Evolutionary conservation across 1,140 invertebrate genomes (phyloP).

Genomic region (Drosophila prosaltans): DNA sequence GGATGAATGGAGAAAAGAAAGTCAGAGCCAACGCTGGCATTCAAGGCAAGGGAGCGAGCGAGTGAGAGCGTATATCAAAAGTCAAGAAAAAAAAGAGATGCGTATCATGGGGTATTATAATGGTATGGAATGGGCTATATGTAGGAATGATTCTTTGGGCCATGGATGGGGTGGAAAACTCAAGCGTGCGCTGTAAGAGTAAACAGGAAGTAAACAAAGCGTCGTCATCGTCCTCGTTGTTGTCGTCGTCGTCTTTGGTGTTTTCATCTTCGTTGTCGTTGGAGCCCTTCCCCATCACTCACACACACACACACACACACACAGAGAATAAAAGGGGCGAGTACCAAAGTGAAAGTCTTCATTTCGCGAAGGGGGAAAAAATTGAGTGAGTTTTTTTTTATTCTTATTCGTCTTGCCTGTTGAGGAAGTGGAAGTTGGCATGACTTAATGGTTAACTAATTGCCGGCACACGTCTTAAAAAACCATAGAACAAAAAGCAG

Average conservation of each 20-base stretch:
- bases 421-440: conserved; percentile 42
- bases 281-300: conserved; percentile 3
- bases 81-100: conserved; percentile 59
- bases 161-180: conserved; percentile 35
- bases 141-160: neutral
- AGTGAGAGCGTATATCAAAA: conserved; percentile 65
- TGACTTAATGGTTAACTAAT: conserved; percentile 64
- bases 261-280: neutral
- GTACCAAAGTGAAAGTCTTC: conserved; percentile 41
- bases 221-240: neutral
- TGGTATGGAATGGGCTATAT: no score
- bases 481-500: conserved; percentile 24
- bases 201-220: conserved; percentile 61
- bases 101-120: neutral
- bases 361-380: neutral
- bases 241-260: neutral
- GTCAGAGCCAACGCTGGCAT: neutral
- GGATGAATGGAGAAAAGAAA: conserved; percentile 54
- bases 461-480: conserved; percentile 68
- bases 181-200: conserved; percentile 73
- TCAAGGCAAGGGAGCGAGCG: conserved; percentile 26
- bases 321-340: conserved; percentile 29
- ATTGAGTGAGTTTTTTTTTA: conserved; percentile 59
- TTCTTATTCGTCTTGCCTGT: conserved; percentile 43
- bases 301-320: neutral